Evolutionary conservation across 2,113 vertebrate species (phyloP).

Genomic region (Ariopsis seemanni): DNA sequence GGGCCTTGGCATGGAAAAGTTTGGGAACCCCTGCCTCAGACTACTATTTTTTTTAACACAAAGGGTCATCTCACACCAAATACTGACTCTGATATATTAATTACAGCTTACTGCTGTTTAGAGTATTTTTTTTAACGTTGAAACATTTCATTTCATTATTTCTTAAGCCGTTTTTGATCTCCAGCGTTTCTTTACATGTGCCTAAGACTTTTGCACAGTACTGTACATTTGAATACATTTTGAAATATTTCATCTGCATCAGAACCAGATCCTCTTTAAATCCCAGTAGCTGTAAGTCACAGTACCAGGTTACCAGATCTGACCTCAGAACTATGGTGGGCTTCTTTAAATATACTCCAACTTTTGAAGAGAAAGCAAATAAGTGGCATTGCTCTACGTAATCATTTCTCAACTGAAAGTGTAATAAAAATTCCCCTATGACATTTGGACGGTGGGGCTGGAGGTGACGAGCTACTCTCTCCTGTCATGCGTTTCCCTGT

Average conservation of each 20-base stretch:
- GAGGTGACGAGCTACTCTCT: constrained; percentile 40
- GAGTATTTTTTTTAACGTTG: no score
- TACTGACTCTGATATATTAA: no score
- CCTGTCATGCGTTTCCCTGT: constrained; percentile 55
- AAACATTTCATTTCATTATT: no score
- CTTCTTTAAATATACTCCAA: constrained; percentile 37
- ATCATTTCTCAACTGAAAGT: constrained; percentile 60
- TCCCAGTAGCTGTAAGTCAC: not conserved
- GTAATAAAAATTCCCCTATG: constrained; percentile 62
- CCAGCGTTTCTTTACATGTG: no score
- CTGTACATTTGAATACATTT: not conserved
- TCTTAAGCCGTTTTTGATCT: no score
- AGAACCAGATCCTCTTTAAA: not conserved
- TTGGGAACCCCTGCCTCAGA: no score
- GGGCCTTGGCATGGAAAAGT: no score
- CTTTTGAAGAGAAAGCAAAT: constrained; percentile 59
- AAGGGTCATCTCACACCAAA: no score
- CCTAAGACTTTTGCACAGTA: no score
- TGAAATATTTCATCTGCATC: not conserved
- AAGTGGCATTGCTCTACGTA: constrained; percentile 53
- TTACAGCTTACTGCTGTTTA: no score
- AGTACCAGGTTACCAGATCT: constrained; percentile 35
- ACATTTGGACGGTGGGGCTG: constrained; percentile 51
- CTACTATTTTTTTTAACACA: no score
- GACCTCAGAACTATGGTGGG: constrained; percentile 45